Percentiles rank a stretch among this genome's conserved stretches.
These are phyloP conservation scores for Phorcus lineatus DNA, from an alignment of 2,888 invertebrate genomes.

Conservation along the genomic window DNA sequence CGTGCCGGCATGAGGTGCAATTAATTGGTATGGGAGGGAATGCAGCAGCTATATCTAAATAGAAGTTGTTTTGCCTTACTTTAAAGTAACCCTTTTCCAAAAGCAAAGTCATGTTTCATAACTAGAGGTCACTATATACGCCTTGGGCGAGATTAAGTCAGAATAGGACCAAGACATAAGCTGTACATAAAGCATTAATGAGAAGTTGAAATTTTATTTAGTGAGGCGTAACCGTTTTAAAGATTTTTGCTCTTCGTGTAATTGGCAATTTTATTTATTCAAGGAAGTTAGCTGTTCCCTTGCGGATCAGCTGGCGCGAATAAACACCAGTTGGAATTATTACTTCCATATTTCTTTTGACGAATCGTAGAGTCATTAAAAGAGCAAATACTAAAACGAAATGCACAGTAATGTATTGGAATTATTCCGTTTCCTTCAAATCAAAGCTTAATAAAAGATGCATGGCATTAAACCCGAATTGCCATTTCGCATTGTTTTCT, in stretches of 20 bases:
- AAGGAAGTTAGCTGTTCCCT: not conserved
- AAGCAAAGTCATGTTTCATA: too few relatives aligned
- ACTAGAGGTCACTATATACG: too few relatives aligned
- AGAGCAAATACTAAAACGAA: not conserved
- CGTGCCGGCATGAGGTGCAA: too few relatives aligned
- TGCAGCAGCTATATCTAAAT: too few relatives aligned
- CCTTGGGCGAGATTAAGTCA: too few relatives aligned
- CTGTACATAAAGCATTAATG: not conserved
- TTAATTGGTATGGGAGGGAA: too few relatives aligned
- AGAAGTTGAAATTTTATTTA: not conserved
- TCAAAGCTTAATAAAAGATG: slow-evolving; percentile 13
- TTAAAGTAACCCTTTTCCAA: too few relatives aligned
- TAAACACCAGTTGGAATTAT: not conserved
- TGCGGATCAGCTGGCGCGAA: not conserved
- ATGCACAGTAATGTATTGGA: not conserved
- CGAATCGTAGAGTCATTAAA: not conserved
- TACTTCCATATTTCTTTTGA: not conserved
- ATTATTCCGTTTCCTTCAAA: not conserved
- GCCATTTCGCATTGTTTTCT: too few relatives aligned
- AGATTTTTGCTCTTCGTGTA: not conserved
- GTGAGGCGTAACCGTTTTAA: not conserved
- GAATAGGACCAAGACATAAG: not conserved
- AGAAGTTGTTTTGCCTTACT: too few relatives aligned
- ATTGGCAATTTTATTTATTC: slow-evolving; percentile 10
- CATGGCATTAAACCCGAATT: not conserved